Conservation (phyloP, 2,888 invertebrate genomes). For the Zygogramma bicolorata region DNA sequence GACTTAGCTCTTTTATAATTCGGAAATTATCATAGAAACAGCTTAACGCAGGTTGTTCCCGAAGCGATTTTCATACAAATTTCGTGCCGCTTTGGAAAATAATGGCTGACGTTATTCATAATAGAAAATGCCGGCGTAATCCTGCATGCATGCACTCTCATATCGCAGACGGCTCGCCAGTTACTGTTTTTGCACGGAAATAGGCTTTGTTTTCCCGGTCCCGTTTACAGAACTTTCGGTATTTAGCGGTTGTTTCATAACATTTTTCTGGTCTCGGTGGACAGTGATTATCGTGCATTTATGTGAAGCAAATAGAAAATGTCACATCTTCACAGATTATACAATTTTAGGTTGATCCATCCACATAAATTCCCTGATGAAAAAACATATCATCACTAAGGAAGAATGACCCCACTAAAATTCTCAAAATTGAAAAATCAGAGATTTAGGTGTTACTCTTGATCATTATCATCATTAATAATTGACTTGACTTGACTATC, state of each 20-base stretch:
- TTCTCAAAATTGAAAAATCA: too few species aligned
- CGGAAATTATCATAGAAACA: background rate
- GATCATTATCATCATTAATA: too few species aligned
- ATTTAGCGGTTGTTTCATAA: background rate
- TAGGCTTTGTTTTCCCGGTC: background rate
- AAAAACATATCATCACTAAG: too few species aligned
- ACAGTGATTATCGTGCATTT: too few species aligned
- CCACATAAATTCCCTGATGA: too few species aligned
- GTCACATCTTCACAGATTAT: too few species aligned
- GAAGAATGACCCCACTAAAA: too few species aligned
- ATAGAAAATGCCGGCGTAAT: constrained; percentile 1
- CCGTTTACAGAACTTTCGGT: background rate
- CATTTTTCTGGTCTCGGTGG: background rate
- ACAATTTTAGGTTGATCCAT: too few species aligned
- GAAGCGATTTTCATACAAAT: background rate
- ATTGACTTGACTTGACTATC: too few species aligned
- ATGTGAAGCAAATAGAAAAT: too few species aligned
- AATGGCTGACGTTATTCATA: background rate
- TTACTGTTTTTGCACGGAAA: background rate
- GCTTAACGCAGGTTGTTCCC: background rate
- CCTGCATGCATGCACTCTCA: constrained; percentile 2
- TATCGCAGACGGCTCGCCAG: background rate
- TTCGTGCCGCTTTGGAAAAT: background rate
- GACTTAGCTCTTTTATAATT: background rate
- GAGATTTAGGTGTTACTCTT: too few species aligned